Conservation (phyloP, 2,113 vertebrate genomes). For the Bucco capensis region DNA sequence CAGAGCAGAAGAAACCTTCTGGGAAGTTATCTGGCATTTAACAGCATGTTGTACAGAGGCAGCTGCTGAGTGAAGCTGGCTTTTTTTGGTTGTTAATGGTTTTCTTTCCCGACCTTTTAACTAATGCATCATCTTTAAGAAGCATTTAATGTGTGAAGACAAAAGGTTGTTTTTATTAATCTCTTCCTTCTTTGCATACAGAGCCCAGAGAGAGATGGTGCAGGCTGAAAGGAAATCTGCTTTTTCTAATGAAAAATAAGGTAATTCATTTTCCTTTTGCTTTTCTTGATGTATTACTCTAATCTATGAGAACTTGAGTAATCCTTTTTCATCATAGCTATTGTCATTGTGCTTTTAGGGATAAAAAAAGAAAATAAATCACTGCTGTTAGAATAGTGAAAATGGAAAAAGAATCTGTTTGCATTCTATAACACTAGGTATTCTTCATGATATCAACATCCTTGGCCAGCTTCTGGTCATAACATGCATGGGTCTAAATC, state of each 20-base stretch:
- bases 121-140: slow-evolving; percentile 67
- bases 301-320: background rate
- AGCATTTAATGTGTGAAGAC: slow-evolving; percentile 58
- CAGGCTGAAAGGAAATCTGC: slow-evolving; percentile 67
- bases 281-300: background rate
- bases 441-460: background rate
- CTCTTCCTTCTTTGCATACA: slow-evolving; percentile 63
- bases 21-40: slow-evolving; percentile 71
- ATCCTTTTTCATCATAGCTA: background rate
- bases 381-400: background rate
- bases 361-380: background rate
- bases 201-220: slow-evolving; percentile 75
- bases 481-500: background rate
- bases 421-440: background rate
- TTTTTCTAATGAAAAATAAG: slow-evolving; percentile 75
- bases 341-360: slow-evolving; percentile 14
- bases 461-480: background rate
- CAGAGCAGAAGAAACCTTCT: slow-evolving; percentile 45
- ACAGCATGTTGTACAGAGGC: slow-evolving; percentile 34
- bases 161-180: slow-evolving; percentile 67
- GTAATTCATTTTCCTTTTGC: slow-evolving; percentile 52
- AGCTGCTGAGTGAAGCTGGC: slow-evolving; percentile 42
- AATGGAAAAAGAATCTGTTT: background rate
- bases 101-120: slow-evolving; percentile 71
- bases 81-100: slow-evolving; percentile 59